Percentiles rank a stretch among this genome's conserved stretches.
These are phyloP conservation scores for Alligator sinensis DNA, from an alignment of 2,113 vertebrate species.

Conservation along the genomic window DNA sequence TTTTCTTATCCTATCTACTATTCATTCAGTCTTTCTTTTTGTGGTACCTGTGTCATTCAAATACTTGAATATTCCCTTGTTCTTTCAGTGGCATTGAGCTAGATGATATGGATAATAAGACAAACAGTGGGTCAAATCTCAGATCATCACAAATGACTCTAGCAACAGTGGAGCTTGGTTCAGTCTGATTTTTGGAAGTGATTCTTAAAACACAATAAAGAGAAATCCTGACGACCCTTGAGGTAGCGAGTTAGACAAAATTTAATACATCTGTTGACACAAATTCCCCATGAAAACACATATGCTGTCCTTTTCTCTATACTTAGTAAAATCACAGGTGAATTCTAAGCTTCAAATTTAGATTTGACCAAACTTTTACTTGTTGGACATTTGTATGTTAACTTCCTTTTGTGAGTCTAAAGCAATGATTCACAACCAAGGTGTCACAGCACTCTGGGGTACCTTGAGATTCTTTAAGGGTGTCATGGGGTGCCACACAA, in stretches of 20 bases:
- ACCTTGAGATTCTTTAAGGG: no score
- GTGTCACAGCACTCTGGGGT: no score
- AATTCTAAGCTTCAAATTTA: neutral
- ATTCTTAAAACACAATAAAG: neutral
- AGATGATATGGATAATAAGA: neutral
- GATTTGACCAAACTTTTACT: neutral
- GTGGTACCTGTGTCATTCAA: neutral
- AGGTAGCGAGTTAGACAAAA: neutral
- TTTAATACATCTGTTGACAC: neutral
- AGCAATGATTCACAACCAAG: no score
- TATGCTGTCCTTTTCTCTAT: neutral
- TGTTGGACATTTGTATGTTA: neutral
- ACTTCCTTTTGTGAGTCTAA: neutral
- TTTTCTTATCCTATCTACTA: neutral
- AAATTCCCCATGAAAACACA: neutral
- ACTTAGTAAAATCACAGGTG: neutral
- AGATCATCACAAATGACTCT: neutral
- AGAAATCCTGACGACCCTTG: neutral
- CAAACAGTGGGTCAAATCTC: neutral
- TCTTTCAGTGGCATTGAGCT: neutral
- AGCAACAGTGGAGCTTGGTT: neutral
- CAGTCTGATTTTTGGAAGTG: neutral
- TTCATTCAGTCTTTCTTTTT: neutral
- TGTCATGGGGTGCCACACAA: no score
- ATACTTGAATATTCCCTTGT: neutral